Evolutionary conservation across 2,888 invertebrate species (phyloP).

Genomic region (Tortricodes alternella): DNA sequence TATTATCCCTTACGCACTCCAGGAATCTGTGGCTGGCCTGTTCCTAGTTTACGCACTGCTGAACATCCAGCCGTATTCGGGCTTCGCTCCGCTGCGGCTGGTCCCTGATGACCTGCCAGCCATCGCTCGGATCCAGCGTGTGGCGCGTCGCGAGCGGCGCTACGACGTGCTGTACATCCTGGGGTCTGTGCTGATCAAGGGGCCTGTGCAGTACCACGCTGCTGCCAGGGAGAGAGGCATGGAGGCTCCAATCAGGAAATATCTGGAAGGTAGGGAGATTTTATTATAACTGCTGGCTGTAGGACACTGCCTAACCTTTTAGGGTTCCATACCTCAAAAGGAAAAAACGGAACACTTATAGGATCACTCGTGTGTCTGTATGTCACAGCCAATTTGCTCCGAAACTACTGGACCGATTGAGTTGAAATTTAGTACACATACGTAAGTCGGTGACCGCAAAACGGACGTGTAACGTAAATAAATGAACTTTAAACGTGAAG

Average conservation of each 20-base stretch:
- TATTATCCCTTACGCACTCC: too few species aligned
- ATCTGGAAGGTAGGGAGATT: constrained; percentile 62
- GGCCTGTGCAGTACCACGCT: constrained; percentile 56
- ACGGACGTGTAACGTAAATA: too few species aligned
- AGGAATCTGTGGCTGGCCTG: constrained; percentile 65
- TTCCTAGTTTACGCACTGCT: constrained; percentile 64
- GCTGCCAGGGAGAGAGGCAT: constrained; percentile 56
- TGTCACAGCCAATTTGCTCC: too few species aligned
- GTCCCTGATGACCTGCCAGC: constrained; percentile 54
- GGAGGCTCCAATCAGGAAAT: constrained; percentile 56
- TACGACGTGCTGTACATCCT: constrained; percentile 63
- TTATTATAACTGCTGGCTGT: background rate
- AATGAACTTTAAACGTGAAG: too few species aligned
- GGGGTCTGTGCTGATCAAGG: constrained; percentile 52
- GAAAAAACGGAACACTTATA: too few species aligned
- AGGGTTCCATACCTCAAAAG: too few species aligned
- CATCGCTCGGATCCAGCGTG: constrained; percentile 49
- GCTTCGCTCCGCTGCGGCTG: constrained; percentile 56
- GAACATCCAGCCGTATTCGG: constrained; percentile 58
- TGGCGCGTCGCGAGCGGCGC: constrained; percentile 51
- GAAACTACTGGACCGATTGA: too few species aligned
- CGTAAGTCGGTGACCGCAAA: too few species aligned
- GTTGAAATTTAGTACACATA: too few species aligned
- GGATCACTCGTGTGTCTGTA: too few species aligned
- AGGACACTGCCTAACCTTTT: background rate